phyloP scores from a whole-genome alignment of 1,140 invertebrate genomes.

The Tetranychus cinnabarinus region DNA sequence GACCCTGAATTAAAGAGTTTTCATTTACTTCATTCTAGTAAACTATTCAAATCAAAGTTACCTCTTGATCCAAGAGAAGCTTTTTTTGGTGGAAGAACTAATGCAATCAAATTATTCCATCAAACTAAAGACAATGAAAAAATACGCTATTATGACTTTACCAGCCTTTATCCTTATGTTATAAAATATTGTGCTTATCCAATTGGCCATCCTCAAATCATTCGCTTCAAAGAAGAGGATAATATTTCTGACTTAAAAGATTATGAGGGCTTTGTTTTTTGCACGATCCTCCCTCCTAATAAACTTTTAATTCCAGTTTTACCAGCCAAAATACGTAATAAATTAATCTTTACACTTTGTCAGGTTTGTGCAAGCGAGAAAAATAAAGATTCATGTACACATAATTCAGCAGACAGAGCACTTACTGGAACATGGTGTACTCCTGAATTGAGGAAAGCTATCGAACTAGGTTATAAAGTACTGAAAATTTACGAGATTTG shows the following conservation, averaged over 20 bases:
- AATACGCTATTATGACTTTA: background rate
- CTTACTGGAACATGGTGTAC: conserved; percentile 5
- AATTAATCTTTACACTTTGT: background rate
- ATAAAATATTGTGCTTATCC: background rate
- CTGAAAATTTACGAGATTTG: background rate
- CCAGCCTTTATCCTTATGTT: background rate
- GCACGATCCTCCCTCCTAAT: background rate
- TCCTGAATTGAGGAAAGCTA: conserved; percentile 1
- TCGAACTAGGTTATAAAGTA: conserved; percentile 3
- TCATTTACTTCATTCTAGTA: too few relatives aligned
- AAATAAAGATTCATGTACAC: background rate
- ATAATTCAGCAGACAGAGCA: conserved; percentile 4
- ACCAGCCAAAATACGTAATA: background rate
- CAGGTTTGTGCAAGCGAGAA: background rate
- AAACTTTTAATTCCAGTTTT: background rate
- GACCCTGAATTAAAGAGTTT: too few relatives aligned
- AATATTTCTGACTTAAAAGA: background rate
- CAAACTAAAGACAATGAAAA: background rate
- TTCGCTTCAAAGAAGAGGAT: background rate
- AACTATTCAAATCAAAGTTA: background rate
- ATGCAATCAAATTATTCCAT: background rate
- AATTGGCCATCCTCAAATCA: background rate
- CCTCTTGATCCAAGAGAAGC: background rate
- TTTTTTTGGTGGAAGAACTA: background rate
- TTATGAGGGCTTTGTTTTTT: background rate